These are phyloP conservation scores for Andricus quercusramuli DNA, from an alignment of 2,888 invertebrate genomes.

Conservation along the genomic window DNA sequence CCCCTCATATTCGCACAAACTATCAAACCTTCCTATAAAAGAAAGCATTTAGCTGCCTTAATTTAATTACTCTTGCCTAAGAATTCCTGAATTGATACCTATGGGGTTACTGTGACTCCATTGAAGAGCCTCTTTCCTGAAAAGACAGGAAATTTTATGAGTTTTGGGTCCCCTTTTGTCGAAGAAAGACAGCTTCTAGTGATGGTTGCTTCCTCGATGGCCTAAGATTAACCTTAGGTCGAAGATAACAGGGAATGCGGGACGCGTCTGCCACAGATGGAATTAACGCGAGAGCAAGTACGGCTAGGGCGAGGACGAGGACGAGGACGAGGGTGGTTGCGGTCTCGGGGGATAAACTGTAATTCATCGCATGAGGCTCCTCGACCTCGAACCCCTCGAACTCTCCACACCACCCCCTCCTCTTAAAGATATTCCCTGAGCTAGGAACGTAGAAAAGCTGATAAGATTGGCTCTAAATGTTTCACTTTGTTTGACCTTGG, in stretches of 20 bases:
- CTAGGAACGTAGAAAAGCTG: slow-evolving; percentile 47
- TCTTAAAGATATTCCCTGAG: slow-evolving; percentile 25
- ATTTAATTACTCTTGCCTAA: background rate
- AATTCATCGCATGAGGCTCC: slow-evolving; percentile 60
- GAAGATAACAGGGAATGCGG: slow-evolving; percentile 45
- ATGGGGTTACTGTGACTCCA: background rate
- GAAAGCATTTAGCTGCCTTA: background rate
- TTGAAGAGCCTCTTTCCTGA: background rate
- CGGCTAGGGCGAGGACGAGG: background rate
- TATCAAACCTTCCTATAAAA: background rate
- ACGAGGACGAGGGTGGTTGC: slow-evolving; percentile 24
- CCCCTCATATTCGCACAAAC: background rate
- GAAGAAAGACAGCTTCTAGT: background rate
- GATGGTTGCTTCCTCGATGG: slow-evolving; percentile 27
- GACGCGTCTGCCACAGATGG: slow-evolving; percentile 52
- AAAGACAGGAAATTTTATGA: background rate
- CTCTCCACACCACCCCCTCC: slow-evolving; percentile 19
- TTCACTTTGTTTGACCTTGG: slow-evolving; percentile 53
- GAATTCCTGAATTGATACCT: background rate
- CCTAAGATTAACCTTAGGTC: slow-evolving; percentile 47
- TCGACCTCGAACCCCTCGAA: slow-evolving; percentile 50
- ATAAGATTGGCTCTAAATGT: slow-evolving; percentile 56
- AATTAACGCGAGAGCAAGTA: slow-evolving; percentile 58
- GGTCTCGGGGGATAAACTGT: slow-evolving; percentile 51
- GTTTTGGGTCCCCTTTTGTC: background rate